Conservation (phyloP, 1,140 invertebrate genomes). For the Anagrus nilaparvatae region DNA sequence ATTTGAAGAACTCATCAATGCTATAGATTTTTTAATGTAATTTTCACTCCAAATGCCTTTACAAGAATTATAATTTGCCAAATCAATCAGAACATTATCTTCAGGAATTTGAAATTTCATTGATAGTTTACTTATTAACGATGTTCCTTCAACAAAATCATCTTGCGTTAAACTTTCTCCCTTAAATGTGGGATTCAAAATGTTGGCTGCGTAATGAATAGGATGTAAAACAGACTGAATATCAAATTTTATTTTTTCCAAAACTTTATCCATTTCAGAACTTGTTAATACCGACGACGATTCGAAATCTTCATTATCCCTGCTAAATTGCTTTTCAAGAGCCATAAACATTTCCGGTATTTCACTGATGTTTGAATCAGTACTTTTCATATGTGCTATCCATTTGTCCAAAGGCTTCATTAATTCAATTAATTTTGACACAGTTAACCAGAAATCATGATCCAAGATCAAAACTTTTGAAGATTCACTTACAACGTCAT, state of each 20-base stretch:
- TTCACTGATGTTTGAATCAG: conserved; percentile 16
- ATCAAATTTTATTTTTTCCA: conserved; percentile 11
- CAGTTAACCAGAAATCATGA: conserved; percentile 16
- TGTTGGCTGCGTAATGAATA: conserved; percentile 18
- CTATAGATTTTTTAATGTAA: conserved; percentile 15
- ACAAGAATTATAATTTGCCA: conserved; percentile 14
- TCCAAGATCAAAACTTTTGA: conserved; percentile 14
- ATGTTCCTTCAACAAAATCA: conserved; percentile 12
- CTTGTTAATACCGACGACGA: conserved; percentile 1
- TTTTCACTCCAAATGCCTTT: conserved; percentile 16
- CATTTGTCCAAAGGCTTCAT: conserved; percentile 15
- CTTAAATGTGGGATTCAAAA: conserved; percentile 16
- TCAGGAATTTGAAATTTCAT: conserved; percentile 15
- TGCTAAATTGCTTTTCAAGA: conserved; percentile 14
- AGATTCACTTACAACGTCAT: conserved; percentile 8
- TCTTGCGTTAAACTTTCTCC: conserved; percentile 12
- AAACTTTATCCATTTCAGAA: conserved; percentile 12
- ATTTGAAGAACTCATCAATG: conserved; percentile 13
- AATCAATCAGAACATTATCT: conserved; percentile 14
- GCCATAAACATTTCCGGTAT: conserved; percentile 16
- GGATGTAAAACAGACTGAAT: conserved; percentile 8
- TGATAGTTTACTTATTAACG: conserved; percentile 16
- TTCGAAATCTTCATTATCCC: conserved; percentile 12
- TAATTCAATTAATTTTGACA: conserved; percentile 11
- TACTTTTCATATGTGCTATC: conserved; percentile 14